Percentiles rank a stretch among this genome's conserved stretches.
phyloP scores from a whole-genome alignment of 1,140 invertebrate species.

The Dryas iulia region DNA sequence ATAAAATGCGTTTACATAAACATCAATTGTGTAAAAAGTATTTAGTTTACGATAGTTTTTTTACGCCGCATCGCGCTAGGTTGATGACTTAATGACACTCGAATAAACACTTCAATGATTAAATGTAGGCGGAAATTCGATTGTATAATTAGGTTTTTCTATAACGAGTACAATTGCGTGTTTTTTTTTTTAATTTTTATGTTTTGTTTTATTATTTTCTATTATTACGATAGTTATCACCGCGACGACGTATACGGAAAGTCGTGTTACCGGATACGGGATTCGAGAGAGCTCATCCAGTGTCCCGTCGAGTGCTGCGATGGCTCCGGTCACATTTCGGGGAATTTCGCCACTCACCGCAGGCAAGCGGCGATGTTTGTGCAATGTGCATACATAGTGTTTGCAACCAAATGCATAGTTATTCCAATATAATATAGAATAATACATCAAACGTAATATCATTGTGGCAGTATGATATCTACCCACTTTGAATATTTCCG shows the following conservation, averaged over 20 bases:
- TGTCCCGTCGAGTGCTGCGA: constrained; percentile 96
- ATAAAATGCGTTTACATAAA: constrained; percentile 35
- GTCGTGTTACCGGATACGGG: constrained; percentile 84
- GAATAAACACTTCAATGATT: constrained; percentile 12
- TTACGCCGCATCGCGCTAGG: constrained; percentile 21
- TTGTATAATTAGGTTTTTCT: constrained; percentile 16
- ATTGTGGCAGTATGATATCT: constrained; percentile 26
- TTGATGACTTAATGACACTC: constrained; percentile 31
- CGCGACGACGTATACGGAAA: constrained; percentile 84
- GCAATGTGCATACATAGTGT: constrained; percentile 26
- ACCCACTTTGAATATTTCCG: constrained; percentile 33
- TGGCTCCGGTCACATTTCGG: constrained; percentile 91
- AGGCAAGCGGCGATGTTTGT: constrained; percentile 77
- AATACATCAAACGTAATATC: constrained; percentile 22
- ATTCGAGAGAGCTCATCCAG: constrained; percentile 83
- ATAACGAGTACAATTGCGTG: neutral
- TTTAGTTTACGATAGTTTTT: constrained; percentile 34
- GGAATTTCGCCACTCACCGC: constrained; percentile 91
- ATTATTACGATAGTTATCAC: constrained; percentile 62
- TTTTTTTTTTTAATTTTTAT: neutral
- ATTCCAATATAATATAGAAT: constrained; percentile 20
- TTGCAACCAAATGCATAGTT: constrained; percentile 18
- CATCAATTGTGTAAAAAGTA: constrained; percentile 19
- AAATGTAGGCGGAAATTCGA: constrained; percentile 25
- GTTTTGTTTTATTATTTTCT: constrained; percentile 37